Evolutionary conservation across 2,113 vertebrate genomes (phyloP).

Genomic region (Dromas ardeola): DNA sequence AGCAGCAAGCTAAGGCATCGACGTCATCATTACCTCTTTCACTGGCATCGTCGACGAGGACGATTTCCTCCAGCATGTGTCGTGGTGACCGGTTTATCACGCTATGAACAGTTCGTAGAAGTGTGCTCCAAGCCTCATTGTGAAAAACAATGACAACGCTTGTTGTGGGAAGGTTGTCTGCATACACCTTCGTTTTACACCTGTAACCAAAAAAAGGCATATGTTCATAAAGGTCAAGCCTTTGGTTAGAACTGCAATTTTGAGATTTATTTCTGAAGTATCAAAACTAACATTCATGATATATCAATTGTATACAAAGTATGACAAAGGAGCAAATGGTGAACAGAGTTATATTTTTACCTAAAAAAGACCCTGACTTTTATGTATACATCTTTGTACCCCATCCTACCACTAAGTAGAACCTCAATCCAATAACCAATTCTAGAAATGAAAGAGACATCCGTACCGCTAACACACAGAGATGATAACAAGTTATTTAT

Average conservation of each 20-base stretch:
- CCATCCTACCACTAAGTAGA: neutral
- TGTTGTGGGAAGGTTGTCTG: constrained; percentile 92
- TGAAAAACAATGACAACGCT: constrained; percentile 98
- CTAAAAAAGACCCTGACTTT: neutral
- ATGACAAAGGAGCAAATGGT: neutral
- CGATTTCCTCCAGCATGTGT: constrained; percentile 92
- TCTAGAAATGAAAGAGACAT: neutral
- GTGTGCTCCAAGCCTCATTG: constrained; percentile 97
- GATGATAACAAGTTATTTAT: neutral
- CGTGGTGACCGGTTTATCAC: constrained; percentile 95
- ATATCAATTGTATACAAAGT: neutral
- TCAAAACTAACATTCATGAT: neutral
- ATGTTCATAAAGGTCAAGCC: neutral
- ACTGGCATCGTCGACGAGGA: constrained; percentile 96
- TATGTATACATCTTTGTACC: neutral
- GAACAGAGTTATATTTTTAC: neutral
- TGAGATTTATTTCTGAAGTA: neutral
- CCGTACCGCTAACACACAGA: neutral
- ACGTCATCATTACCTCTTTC: constrained; percentile 83
- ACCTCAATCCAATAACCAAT: neutral
- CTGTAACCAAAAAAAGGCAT: constrained; percentile 66
- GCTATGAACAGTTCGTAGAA: constrained; percentile 94
- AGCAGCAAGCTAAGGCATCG: fast-evolving
- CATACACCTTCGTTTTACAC: constrained; percentile 97
- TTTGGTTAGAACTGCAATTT: neutral